Base-by-base conservation (phyloP, 1,140 invertebrate species). In the Bradynema listronoti region DNA sequence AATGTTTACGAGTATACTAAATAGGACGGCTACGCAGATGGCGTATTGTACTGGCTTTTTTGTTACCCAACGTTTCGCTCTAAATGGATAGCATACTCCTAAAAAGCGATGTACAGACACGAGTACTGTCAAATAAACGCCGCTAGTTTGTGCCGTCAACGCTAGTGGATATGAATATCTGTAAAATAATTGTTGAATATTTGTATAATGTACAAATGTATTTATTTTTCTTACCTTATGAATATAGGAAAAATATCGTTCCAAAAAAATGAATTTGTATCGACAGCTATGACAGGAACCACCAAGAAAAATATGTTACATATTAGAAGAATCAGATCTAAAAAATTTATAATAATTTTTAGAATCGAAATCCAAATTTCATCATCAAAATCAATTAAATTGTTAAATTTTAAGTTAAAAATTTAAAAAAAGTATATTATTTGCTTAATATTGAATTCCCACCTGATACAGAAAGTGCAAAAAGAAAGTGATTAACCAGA, bases 251-350 rank as follows among this genome's bases (percentile, higher is more conserved):
- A 76, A 4, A 60, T 32, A 43, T 73, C 65, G 39, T 78, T 75
- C 33, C 73, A 65, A 24, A 73, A 66, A 52, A 77, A 73, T 25
- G 56, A 68, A 22, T 78, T 61, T 11, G 65, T 65, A 45, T 78
- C 72, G 9, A 68, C 68, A 29, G 75, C 75, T 6, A 78, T 58
- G 1, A 78, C 73, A 11, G 73, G 73, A 29, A 76, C 61, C 19
- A 78, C 63, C 24, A 78, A 66, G 47, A 76, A 78, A 53, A 72
- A 78, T 54, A 76, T 78, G 43, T 76, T 76, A 59, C 73, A 76
- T 6, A 73, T 24, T 7, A 76, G 50, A 24, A 76, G 70, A 4
- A 76, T 29, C 3, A 76, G 47, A 43, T 76, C 73, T 62, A 45
- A 66, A 68, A 68, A 59, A 2, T 22, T 7, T 22, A 36, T 52